Base-by-base conservation (phyloP, 2,888 invertebrate genomes). In the Oscheius myriophilus region DNA sequence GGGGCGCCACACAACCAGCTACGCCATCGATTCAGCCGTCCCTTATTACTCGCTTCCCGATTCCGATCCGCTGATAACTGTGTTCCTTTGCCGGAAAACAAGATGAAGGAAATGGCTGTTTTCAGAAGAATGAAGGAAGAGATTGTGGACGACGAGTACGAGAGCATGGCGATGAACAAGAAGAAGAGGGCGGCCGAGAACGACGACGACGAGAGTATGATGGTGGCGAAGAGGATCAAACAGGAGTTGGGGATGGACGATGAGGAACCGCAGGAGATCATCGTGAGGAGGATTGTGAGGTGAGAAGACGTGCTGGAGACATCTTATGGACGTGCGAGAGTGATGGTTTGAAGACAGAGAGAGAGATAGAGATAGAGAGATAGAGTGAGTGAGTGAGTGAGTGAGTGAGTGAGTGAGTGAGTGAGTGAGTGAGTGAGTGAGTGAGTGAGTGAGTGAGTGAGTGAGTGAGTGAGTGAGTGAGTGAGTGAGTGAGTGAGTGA, bases 221-320 rank as follows among this genome's bases (percentile, higher is more conserved):
- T 76, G 62, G 71, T 76, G 12, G 76, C 76, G 9, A 54, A 72
- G 55, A 70, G 54, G 54, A 76, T 76, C 43, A 76, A 76, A 61
- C 71, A 74, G 66, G 76, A 76, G 53, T 72, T 76, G 25, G 65
- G 55, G 43, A 65, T 54, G 9, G 54, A 46, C 33, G 66, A 58
- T 43, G 66, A 66, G 7, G 58, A 58, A 26, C 43, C 57, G 6
- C 51, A 58, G 51, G 49, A 46, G 43, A 42, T 52, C 23, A 45
- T 53, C 14, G 53, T 42, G 14, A 25, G 51, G 11, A 26, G 58
- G 51, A 21, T 55, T 1, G 65, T 65, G 25, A 43, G 62, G 33
- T 25, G 25, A 45, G 16, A 42, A 16, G 45, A 59, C 14, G 18
- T 6, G 41, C 6, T 9, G 23, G n/a, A 25, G 23, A 25, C 42